These are phyloP conservation scores for Steinernema khuongi DNA, from an alignment of 1,140 invertebrate genomes.

Conservation along the genomic window DNA sequence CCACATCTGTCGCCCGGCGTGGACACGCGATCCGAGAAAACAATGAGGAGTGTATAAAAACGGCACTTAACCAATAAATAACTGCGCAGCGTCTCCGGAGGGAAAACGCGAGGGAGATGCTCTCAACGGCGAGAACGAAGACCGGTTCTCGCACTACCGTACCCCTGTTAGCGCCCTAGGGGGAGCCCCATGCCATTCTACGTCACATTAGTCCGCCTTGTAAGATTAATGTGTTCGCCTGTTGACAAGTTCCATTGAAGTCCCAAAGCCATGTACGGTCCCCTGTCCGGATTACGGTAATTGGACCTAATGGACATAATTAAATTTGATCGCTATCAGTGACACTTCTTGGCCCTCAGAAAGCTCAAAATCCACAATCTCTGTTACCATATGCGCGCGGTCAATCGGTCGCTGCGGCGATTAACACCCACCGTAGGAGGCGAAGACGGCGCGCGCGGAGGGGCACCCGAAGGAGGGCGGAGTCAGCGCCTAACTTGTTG, in stretches of 20 bases:
- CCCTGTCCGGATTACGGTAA: neutral
- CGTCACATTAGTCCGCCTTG: too few species aligned
- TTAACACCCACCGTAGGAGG: slow-evolving; percentile 16
- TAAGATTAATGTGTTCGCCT: neutral
- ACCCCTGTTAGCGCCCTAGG: too few species aligned
- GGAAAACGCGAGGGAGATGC: neutral
- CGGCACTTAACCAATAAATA: slow-evolving; percentile 15
- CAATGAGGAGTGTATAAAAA: slow-evolving; percentile 2
- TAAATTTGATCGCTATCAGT: slow-evolving; percentile 4
- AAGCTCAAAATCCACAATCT: neutral
- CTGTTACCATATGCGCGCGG: slow-evolving; percentile 5
- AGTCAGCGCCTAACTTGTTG: neutral
- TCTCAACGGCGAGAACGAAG: neutral
- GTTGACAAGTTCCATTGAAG: neutral
- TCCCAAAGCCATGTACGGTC: neutral
- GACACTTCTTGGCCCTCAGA: neutral
- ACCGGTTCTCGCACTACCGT: neutral
- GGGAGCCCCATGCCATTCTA: too few species aligned
- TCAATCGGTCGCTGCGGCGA: neutral
- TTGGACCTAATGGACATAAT: neutral
- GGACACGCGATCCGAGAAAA: neutral
- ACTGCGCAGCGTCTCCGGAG: slow-evolving; percentile 10
- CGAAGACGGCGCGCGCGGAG: neutral
- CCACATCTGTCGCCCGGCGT: neutral
- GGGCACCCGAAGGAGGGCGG: neutral